Conservation (phyloP, 1,140 invertebrate species). For the Dendroctonus valens region DNA sequence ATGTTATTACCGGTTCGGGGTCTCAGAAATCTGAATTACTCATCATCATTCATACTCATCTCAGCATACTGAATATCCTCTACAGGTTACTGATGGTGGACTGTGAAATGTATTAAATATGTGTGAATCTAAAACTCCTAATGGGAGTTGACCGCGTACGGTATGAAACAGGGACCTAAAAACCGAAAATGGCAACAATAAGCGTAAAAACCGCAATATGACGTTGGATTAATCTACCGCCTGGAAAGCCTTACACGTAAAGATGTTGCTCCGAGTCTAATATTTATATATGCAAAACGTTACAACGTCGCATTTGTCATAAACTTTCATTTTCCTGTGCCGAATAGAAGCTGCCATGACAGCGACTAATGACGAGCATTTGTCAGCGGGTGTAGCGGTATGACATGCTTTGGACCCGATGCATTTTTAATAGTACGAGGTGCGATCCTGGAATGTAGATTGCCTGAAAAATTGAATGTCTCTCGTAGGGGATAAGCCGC, state of each 20-base stretch:
- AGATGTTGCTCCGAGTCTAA: slow-evolving; percentile 43
- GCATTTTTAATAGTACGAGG: slow-evolving; percentile 34
- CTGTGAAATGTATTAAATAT: no score
- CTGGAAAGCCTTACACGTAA: slow-evolving; percentile 40
- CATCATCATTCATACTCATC: no score
- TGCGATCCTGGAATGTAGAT: slow-evolving; percentile 24
- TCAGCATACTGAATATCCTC: no score
- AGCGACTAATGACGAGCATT: slow-evolving; percentile 42
- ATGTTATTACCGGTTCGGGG: no score
- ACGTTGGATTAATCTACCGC: slow-evolving; percentile 35
- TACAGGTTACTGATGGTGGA: no score
- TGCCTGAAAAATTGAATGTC: neutral
- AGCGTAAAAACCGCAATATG: slow-evolving; percentile 13
- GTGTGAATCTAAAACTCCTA: no score
- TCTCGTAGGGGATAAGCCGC: no score
- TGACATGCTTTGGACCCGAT: slow-evolving; percentile 41
- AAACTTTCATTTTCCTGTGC: slow-evolving; percentile 47
- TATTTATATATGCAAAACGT: slow-evolving; percentile 48
- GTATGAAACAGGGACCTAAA: no score
- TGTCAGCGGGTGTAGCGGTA: slow-evolving; percentile 37
- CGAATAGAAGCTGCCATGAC: slow-evolving; percentile 41
- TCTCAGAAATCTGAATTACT: no score
- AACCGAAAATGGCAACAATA: no score
- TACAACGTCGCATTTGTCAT: slow-evolving; percentile 45
- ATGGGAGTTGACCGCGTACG: no score